Base-by-base conservation (phyloP, 2,888 invertebrate genomes). In the Syrista parreyssii region DNA sequence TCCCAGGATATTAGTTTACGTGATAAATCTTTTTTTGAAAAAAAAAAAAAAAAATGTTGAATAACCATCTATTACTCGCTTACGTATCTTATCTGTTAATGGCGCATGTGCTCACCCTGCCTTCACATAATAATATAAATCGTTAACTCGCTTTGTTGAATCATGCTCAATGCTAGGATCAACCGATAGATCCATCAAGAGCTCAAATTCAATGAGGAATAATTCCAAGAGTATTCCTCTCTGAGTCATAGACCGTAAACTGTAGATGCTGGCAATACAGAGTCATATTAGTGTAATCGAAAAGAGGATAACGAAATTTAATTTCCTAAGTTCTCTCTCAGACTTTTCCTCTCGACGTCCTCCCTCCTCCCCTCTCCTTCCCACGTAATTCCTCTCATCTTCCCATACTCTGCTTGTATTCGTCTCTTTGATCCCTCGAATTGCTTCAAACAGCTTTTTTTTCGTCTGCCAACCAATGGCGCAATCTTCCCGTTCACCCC, bases 1-100 rank as follows among this genome's bases (percentile, higher is more conserved):
- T 68, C 31, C 32, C 15, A 77, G 71, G 71, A 77, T 77, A 82
- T 80, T 81, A 82, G 79, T 79, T 81, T 78, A 73, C 74, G 35
- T 73, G 78, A 36, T 34, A 74, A 78, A 71, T 79, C 32, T 68
- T 71, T n/a, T 1, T 15, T 33, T 71, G 31, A 31, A 31, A 71
- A 0, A 6, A 30, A 71, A 31, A 0, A 6, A 71, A 3, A 31
- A 71, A 31, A 30, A 36, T n/a, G n/a, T 36, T 69, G 30, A 11
- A 71, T 12, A 71, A 31, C 4, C 71, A 11, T 30, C 31, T 23
- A 71, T 31, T 15, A 71, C 12, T 71, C 6, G 30, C 11, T 69
- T 15, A 15, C 69, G 30, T 12, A 12, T 30, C 12, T 33, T 33
- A 31, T 71, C 32, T 1, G 23, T 71, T 31, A 31, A 33, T n/a